Percentiles rank a stretch among this genome's conserved stretches.
Evolutionary conservation across 2,797 vertebrate species (phyloP).

Genomic region (Mallotus villosus): DNA sequence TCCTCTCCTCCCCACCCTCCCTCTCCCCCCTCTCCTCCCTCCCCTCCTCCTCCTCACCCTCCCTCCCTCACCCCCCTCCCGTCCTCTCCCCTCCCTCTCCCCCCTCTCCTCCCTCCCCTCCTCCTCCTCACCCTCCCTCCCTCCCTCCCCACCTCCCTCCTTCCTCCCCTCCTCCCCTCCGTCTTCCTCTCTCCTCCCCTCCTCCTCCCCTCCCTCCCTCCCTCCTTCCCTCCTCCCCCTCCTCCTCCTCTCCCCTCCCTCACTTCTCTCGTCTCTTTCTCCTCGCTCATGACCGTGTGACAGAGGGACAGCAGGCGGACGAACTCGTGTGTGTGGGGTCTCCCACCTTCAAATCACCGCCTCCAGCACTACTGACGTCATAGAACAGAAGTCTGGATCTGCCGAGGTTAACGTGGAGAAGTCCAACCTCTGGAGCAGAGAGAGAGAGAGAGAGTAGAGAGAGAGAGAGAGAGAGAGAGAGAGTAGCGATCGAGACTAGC

Average conservation of each 20-base stretch:
- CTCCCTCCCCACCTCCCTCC: too few relatives aligned
- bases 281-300: constrained; percentile 94
- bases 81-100: background rate
- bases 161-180: background rate
- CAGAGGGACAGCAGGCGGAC: constrained; percentile 92
- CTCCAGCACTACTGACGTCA: constrained; percentile 83
- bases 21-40: background rate
- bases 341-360: constrained; percentile 84
- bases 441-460: background rate
- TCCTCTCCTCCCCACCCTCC: background rate
- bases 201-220: background rate
- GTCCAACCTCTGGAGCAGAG: constrained; percentile 75
- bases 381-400: constrained; percentile 83
- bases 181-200: too few relatives aligned
- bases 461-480: background rate
- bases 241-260: constrained; percentile 69
- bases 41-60: background rate
- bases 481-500: too few relatives aligned
- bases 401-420: constrained; percentile 86
- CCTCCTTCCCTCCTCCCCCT: background rate
- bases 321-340: constrained; percentile 83
- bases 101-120: background rate
- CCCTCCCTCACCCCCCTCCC: background rate
- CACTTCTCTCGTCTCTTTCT: too few relatives aligned
- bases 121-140: too few relatives aligned